Conservation (phyloP, 1,140 invertebrate species). For the Daktulosphaira vitifoliae region DNA sequence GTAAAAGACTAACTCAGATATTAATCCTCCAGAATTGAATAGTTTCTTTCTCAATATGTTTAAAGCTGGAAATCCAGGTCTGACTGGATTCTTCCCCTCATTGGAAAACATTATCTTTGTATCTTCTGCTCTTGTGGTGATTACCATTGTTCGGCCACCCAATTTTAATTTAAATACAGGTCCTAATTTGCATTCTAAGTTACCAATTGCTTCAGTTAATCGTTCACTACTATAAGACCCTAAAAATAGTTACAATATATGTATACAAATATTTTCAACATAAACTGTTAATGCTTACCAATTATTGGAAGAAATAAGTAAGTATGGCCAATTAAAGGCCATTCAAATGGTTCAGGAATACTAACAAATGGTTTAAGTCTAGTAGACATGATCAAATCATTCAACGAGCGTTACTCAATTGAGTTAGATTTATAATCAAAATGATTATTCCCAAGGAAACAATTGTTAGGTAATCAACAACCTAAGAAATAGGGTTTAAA, state of each 20-base stretch:
- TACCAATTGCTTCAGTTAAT: constrained; percentile 42
- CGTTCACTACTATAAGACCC: constrained; percentile 41
- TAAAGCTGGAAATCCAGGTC: constrained; percentile 43
- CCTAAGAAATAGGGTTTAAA: too few relatives aligned
- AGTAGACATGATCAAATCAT: not conserved
- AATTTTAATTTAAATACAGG: constrained; percentile 43
- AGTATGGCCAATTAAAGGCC: constrained; percentile 42
- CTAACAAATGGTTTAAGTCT: constrained; percentile 38
- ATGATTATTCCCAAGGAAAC: too few relatives aligned
- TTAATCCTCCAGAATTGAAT: constrained; percentile 42
- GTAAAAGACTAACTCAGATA: constrained; percentile 42
- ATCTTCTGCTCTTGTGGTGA: constrained; percentile 42
- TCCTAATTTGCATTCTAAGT: constrained; percentile 41
- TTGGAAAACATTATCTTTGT: constrained; percentile 41
- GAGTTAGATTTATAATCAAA: too few relatives aligned
- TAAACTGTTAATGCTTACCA: not conserved
- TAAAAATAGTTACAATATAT: constrained; percentile 36
- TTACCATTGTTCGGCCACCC: constrained; percentile 40
- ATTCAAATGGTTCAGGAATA: constrained; percentile 40
- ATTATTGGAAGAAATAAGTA: constrained; percentile 41
- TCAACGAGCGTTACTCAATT: too few relatives aligned
- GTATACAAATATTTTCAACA: too few relatives aligned
- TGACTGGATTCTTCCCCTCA: constrained; percentile 41
- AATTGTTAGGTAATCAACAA: too few relatives aligned
- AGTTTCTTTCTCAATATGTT: constrained; percentile 40